Percentiles rank a stretch among this genome's conserved stretches.
Evolutionary conservation across 2,113 vertebrate genomes (phyloP).

Genomic region (Desmodus rotundus): DNA sequence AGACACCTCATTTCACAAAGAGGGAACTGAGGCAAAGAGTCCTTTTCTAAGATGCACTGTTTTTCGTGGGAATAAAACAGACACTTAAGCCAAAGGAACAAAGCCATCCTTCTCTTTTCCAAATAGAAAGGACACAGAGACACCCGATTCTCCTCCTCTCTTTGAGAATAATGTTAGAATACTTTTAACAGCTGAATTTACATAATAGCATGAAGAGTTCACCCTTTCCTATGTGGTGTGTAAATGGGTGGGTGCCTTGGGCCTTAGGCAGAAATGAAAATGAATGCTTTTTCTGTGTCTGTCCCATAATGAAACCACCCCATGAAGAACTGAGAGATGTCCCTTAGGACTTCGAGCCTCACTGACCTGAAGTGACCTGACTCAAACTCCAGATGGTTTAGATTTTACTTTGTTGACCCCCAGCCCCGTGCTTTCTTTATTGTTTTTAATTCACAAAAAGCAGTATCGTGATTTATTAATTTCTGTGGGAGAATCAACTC

Average conservation of each 20-base stretch:
- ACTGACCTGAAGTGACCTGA: background rate
- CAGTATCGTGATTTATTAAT: conserved; percentile 42
- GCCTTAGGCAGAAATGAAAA: background rate
- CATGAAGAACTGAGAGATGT: background rate
- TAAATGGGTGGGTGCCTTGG: background rate
- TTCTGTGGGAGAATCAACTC: background rate
- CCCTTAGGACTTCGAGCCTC: background rate
- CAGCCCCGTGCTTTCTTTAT: background rate
- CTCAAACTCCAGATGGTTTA: background rate
- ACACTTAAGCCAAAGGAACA: background rate
- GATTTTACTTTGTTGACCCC: conserved; percentile 20
- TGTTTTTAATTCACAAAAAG: conserved; percentile 11
- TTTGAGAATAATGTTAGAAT: conserved; percentile 3
- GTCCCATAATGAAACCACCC: background rate
- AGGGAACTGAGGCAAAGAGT: conserved; percentile 20
- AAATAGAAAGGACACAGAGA: background rate
- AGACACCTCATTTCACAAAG: background rate
- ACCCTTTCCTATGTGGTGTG: background rate
- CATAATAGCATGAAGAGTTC: conserved; percentile 34
- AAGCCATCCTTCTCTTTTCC: background rate
- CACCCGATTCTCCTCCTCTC: background rate
- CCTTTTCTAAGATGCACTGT: background rate
- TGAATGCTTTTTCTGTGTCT: background rate
- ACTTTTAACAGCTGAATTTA: conserved; percentile 31
- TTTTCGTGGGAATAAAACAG: conserved; percentile 17